Evolutionary conservation across 1,140 invertebrate species (phyloP), one percentile per base, ranked within the genome.

Genomic region (Papilio polyxenes): DNA sequence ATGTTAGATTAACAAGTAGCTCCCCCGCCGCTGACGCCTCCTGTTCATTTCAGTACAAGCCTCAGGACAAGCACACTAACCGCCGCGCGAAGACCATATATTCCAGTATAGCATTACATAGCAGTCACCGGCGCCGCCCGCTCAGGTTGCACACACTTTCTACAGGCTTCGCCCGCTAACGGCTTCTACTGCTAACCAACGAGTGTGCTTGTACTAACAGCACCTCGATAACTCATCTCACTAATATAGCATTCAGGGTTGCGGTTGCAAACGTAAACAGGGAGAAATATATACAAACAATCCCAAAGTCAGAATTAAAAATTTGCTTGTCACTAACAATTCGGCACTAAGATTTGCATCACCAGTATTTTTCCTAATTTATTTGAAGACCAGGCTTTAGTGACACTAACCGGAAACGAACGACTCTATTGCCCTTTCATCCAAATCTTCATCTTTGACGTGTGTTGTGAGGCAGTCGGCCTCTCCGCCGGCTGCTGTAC

Each of bases 41-140:
- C 87, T 89, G 82, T 94, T 94, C 91, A 92, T 94, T 94, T 92
- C 93, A 94, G 93, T 94, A 90, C 88, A 92, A 92, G 93, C 93
- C 75, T 92, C 90, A 84, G 93, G 93, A 89, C 93, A 94, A 91
- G 93, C 93, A 80, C 89, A 93, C 89, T 94, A 93, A 91, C 88
- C 80, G 82, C 81, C 85, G 88, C 87, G 88, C 76, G 91, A 89
- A 90, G 89, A 90, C 84, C 89, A 90, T 91, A 87, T 84, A 89
- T 87, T 87, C 90, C 90, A 90, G 91, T 89, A 82, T 90, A 89
- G 88, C 89, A 88, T 85, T 90, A 83, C 82, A 85, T 81, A 69
- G 82, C 89, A 88, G 88, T 74, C 85, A 82, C 83, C 87, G 85
- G 82, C 84, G 87, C 86, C 85, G 85, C 84, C 86, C 85, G 86